Percentiles rank a stretch among this genome's conserved stretches.
phyloP scores from a whole-genome alignment of 2,113 vertebrate species.

The Typhlomys cinereus region DNA sequence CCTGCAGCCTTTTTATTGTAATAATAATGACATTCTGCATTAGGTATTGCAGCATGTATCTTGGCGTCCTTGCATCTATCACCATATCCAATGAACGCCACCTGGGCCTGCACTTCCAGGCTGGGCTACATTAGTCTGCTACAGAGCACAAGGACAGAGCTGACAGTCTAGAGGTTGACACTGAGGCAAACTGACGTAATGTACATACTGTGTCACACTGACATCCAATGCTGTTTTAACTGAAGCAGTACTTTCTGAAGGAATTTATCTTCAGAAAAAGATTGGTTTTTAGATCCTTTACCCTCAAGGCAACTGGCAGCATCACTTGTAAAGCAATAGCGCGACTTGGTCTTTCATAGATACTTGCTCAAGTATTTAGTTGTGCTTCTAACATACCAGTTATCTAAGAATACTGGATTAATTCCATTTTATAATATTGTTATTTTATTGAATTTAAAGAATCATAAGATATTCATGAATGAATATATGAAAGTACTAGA shows the following conservation, averaged over 20 bases:
- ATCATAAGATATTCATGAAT: neutral
- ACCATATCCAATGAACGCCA: neutral
- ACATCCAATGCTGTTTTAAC: neutral
- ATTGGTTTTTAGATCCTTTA: neutral
- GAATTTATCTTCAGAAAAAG: conserved; percentile 2
- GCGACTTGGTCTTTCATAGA: neutral
- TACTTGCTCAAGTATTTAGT: neutral
- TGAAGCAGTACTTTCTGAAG: neutral
- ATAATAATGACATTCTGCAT: conserved; percentile 58
- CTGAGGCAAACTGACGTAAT: conserved; percentile 57
- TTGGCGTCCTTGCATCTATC: conserved; percentile 49
- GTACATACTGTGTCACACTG: conserved; percentile 63
- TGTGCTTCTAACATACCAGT: neutral
- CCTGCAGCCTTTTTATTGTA: neutral
- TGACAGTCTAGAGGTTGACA: conserved; percentile 51
- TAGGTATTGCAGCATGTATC: neutral
- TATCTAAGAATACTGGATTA: neutral
- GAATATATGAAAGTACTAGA: neutral
- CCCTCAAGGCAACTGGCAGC: neutral
- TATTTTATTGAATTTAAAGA: neutral
- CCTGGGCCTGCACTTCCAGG: conserved; percentile 10
- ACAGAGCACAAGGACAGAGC: conserved; percentile 66
- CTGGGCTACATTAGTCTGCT: conserved; percentile 38
- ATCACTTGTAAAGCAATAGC: neutral
- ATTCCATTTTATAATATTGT: neutral